A percentile compares a stretch with the other conserved stretches of the same genome.
Evolutionary conservation across 2,797 vertebrate species (phyloP).

Genomic region (Odontamblyopus rebecca): DNA sequence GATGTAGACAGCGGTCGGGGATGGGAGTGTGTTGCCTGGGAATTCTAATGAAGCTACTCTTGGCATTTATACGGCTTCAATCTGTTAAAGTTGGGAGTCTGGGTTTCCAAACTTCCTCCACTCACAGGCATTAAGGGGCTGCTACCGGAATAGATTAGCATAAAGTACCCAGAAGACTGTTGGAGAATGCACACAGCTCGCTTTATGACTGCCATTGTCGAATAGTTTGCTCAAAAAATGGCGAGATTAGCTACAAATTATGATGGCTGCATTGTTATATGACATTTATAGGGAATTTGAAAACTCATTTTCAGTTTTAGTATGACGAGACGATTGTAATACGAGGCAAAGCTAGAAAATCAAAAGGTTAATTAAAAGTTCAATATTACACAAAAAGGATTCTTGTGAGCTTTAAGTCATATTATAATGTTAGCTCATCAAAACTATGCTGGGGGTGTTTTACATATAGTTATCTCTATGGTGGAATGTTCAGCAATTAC

Average conservation of each 20-base stretch:
- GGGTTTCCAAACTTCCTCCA: conserved; percentile 12
- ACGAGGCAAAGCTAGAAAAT: background rate
- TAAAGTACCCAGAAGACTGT: conserved; percentile 6
- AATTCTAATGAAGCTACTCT: conserved; percentile 20
- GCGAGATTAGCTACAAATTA: background rate
- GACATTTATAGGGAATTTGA: background rate
- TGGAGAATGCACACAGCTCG: background rate
- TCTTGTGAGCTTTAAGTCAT: too few relatives aligned
- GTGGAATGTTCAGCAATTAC: too few relatives aligned
- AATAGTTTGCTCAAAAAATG: conserved; percentile 1
- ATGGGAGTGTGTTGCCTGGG: conserved; percentile 8
- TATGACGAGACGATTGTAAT: background rate
- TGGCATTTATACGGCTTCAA: conserved; percentile 15
- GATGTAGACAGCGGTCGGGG: conserved; percentile 1
- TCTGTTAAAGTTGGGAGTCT: conserved; percentile 4
- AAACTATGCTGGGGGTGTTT: too few relatives aligned
- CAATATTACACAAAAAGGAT: too few relatives aligned
- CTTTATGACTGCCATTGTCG: conserved; percentile 5
- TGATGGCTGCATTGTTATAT: background rate
- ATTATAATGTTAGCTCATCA: too few relatives aligned
- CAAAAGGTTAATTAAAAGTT: too few relatives aligned
- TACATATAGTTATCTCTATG: too few relatives aligned
- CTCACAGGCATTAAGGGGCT: conserved; percentile 7
- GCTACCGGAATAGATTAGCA: conserved; percentile 9
- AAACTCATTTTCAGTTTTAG: background rate